Evolutionary conservation across 30 jellyfish, hydroid and myxozoan species (phyloP).

Genomic region (Aurelia aurita complex sp. Pacific): DNA sequence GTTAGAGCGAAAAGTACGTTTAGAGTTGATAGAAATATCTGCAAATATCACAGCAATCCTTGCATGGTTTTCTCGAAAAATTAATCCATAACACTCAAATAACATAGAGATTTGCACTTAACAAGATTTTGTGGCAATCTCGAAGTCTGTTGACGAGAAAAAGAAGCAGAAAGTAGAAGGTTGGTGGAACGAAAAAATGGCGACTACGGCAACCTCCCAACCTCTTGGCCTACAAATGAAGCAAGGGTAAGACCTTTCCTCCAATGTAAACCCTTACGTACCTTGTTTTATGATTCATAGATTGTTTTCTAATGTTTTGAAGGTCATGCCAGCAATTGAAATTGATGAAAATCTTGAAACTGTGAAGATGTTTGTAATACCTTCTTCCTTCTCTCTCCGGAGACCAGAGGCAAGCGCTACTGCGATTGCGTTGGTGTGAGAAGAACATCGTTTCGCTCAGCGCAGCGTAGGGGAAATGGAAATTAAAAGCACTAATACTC

Average conservation of each 20-base stretch:
- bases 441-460: too few relatives aligned
- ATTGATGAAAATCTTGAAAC: too few relatives aligned
- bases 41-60: constrained; percentile 44
- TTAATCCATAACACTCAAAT: neutral
- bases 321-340: too few relatives aligned
- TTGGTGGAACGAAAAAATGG: constrained; percentile 49
- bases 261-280: neutral
- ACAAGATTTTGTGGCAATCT: neutral
- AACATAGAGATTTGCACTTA: neutral
- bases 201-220: constrained; percentile 70
- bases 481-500: too few relatives aligned
- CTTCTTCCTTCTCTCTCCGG: too few relatives aligned
- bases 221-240: constrained; percentile 47
- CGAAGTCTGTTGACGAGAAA: constrained; percentile 10
- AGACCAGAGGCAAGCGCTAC: too few relatives aligned
- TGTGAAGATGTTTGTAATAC: too few relatives aligned
- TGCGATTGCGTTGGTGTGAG: too few relatives aligned
- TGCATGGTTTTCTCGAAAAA: neutral
- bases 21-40: constrained; percentile 2
- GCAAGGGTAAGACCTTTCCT: constrained; percentile 44
- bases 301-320: too few relatives aligned
- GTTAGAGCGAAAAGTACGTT: too few relatives aligned
- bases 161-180: constrained; percentile 25
- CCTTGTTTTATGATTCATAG: too few relatives aligned
- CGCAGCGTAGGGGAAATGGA: too few relatives aligned